Evolutionary conservation across 1,140 invertebrate genomes (phyloP).

Genomic region (Luehdorfia chinensis): DNA sequence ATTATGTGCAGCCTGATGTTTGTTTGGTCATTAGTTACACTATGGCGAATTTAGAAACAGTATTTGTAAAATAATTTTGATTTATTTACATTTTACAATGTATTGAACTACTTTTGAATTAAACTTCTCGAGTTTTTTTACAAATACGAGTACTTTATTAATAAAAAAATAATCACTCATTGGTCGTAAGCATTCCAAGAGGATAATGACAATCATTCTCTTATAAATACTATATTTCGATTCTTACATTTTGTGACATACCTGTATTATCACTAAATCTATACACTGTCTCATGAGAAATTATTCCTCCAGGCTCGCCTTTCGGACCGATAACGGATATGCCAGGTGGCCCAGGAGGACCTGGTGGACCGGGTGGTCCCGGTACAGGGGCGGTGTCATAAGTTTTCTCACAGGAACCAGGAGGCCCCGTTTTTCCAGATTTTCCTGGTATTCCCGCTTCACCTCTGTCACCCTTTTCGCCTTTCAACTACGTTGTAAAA

Average conservation of each 20-base stretch:
- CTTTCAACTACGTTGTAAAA: slow-evolving; percentile 34
- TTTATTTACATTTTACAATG: too few relatives aligned
- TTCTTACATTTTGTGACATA: slow-evolving; percentile 18
- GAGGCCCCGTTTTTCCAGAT: slow-evolving; percentile 32
- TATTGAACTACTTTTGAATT: too few relatives aligned
- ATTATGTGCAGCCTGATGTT: too few relatives aligned
- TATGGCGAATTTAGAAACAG: too few relatives aligned
- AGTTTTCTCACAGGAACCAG: slow-evolving; percentile 25
- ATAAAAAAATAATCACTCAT: too few relatives aligned
- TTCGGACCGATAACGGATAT: slow-evolving; percentile 48
- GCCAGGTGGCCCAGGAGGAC: slow-evolving; percentile 41
- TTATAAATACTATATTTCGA: too few relatives aligned
- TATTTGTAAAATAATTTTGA: too few relatives aligned
- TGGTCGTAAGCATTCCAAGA: too few relatives aligned
- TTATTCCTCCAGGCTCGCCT: slow-evolving; percentile 40
- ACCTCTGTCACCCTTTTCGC: slow-evolving; percentile 49
- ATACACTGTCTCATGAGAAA: slow-evolving; percentile 24
- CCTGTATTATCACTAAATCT: slow-evolving; percentile 22
- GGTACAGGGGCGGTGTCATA: slow-evolving; percentile 6
- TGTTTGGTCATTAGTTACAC: too few relatives aligned
- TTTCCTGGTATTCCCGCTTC: slow-evolving; percentile 32
- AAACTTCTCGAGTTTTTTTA: too few relatives aligned
- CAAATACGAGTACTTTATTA: too few relatives aligned
- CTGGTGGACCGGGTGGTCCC: slow-evolving; percentile 22
- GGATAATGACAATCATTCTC: too few relatives aligned